Base-by-base conservation (phyloP, 2,797 vertebrate genomes). In the Poecilia wingei region DNA sequence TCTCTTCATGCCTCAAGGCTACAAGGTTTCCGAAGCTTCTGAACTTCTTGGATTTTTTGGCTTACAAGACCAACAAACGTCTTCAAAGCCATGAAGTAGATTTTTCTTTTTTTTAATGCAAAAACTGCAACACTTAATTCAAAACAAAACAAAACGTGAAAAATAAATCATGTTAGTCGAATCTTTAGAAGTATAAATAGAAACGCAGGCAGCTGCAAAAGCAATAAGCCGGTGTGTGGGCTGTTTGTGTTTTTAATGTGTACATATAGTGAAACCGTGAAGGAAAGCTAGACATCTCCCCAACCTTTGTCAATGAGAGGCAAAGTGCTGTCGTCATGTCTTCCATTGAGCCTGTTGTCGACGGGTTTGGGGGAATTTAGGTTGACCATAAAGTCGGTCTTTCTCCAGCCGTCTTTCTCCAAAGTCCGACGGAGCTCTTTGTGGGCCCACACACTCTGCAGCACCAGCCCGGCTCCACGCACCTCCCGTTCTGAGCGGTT, bases 321-420 rank as follows among this genome's bases (percentile, higher is more conserved):
- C 78, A 98, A 94, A 77, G 98, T 99, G 95, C 97, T 98, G 86
- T 99, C 98, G 90, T 99, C 98, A n/a, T 97, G 98, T 76, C 93
- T 93, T 0, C 97, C 97, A 33, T 97, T 98, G 81, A 96, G 88
- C 74, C 95, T 95, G 81, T 96, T 96, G 86, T 82, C 95, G 90
- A 92, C 95, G 81, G 22, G 0, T 53, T 91, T 95, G 4, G 95
- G 84, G 13, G 94, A 96, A 90, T 95, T 96, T 57, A 97, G 86
- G 90, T 96, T 97, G 87, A 98, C 97, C 96, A 97, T 92, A 88
- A 99, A 99, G 92, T 99, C 98, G 0, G 96, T 97, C 91, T 99
- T 99, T 93, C 99, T 99, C 98, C 98, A 99, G 49, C 98, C 98
- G 36, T 99, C 98, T 83, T 99, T 99, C 86, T 99, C 97, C 77